A percentile compares a stretch with the other conserved stretches of the same genome.
phyloP scores from a whole-genome alignment of 2,888 invertebrate genomes.

The Pristionchus maxplancki region DNA sequence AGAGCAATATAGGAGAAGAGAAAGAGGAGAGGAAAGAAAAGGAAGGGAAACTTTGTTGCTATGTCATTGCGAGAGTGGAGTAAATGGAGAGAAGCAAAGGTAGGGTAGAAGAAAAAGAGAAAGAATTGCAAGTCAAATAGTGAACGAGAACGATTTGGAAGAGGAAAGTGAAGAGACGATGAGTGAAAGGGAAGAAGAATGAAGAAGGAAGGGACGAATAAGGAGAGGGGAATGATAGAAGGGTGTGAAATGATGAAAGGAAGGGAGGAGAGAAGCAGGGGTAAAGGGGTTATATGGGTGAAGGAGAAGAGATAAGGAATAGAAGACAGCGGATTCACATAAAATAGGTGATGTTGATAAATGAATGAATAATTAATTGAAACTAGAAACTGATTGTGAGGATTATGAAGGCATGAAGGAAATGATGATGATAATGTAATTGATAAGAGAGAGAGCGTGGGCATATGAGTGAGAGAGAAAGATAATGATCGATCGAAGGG shows the following conservation, averaged over 20 bases:
- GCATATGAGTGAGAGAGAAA: no score
- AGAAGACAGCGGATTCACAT: neutral
- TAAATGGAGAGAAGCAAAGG: neutral
- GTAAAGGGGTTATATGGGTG: neutral
- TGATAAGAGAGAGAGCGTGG: no score
- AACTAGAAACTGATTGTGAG: neutral
- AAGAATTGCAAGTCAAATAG: conserved; percentile 16
- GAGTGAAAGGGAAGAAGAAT: neutral
- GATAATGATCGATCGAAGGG: neutral
- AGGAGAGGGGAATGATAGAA: neutral
- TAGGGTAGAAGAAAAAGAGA: neutral
- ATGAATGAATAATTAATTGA: neutral
- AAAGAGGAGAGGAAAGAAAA: neutral
- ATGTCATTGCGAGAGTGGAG: conserved; percentile 10
- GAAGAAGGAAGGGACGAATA: neutral
- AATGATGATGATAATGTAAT: no score
- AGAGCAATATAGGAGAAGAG: neutral
- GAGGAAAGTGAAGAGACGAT: conserved; percentile 9
- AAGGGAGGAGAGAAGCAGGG: neutral
- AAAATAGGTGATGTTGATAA: no score
- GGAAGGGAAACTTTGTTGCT: conserved; percentile 12
- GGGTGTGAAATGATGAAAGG: neutral
- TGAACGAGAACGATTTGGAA: neutral
- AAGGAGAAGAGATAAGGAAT: neutral
- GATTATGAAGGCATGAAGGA: neutral